Percentiles rank a stretch among this genome's conserved stretches.
These are phyloP conservation scores for Philaethria dido DNA, from an alignment of 2,888 invertebrate species.

Conservation along the genomic window DNA sequence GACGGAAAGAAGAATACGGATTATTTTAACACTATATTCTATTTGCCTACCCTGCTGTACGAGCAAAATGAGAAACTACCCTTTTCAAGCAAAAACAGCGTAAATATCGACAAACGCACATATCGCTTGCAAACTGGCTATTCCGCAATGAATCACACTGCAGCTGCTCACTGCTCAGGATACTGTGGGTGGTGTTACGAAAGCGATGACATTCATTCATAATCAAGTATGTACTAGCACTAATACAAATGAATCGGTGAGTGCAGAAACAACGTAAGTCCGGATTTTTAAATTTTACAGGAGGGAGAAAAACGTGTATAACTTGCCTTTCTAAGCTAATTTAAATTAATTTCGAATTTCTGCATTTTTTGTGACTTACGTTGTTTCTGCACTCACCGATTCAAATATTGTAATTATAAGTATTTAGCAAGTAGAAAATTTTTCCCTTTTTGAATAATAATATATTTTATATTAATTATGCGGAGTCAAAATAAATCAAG, in stretches of 20 bases:
- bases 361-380: too few species aligned
- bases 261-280: too few species aligned
- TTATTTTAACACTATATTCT: neutral
- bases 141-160: slow-evolving; percentile 33
- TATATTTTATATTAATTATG: neutral
- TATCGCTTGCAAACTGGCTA: slow-evolving; percentile 4
- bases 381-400: too few species aligned
- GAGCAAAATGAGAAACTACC: too few species aligned
- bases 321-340: too few species aligned
- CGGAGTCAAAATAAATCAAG: too few species aligned
- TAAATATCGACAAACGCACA: slow-evolving; percentile 4
- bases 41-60: too few species aligned
- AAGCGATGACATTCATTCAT: slow-evolving; percentile 27
- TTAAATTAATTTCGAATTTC: too few species aligned
- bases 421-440: neutral
- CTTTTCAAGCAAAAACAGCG: neutral
- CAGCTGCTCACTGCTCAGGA: slow-evolving; percentile 29
- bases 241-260: too few species aligned
- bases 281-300: too few species aligned
- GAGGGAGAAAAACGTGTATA: too few species aligned
- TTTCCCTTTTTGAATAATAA: too few species aligned
- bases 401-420: slow-evolving; percentile 22
- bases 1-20: neutral
- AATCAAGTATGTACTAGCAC: slow-evolving; percentile 2
- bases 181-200: slow-evolving; percentile 34